Evolutionary conservation across 2,113 vertebrate species (phyloP), one percentile per base, ranked within the genome.

Genomic region (Herpailurus yagouaroundi): DNA sequence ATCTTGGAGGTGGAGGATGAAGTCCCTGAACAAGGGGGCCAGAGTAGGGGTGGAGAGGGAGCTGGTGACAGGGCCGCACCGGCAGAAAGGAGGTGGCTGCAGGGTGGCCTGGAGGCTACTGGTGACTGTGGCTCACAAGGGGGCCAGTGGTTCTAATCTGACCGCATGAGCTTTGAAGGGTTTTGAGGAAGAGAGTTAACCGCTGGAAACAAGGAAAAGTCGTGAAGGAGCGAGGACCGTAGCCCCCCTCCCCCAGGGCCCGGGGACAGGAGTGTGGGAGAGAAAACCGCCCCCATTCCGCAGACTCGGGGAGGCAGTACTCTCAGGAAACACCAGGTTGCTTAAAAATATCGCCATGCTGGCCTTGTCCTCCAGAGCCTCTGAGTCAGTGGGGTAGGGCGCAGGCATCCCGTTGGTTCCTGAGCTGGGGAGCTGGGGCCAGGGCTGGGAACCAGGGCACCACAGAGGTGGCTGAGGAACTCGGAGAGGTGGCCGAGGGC

Each of bases 211-310:
- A 8, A 60, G 57, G 57, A 60, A 18, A 87, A 55, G 86, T 1
- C 0, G 0, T 16, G 6, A 18, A 84, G 23, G 71, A 18, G 13
- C 3, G 5, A 21, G n/a, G 63, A 87, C 38, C 41, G 8, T 6
- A 11, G 69, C 27, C 29, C 3, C 2, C 18, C 41, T 5, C 29
- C 14, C 23, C 16, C 29, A 36, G 76, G 41, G 16, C 48, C 50
- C 33, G 0, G 4, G 5, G 14, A 29, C 3, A 10, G 27, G 71
- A 0, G 4, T 16, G 7, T 7, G 18, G 31, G 90, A 27, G n/a
- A 55, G 6, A n/a, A 33, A 33, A 15, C 48, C 15, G 25, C 31
- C 15, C 68, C 5, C 0, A 0, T 4, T 5, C 5, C 2, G 45
- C 13, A 50, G 38, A 57, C 74, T 29, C n/a, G 7, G 57, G 80